A percentile compares a stretch with the other conserved stretches of the same genome.
These are phyloP conservation scores for Forbesichthys agassizii DNA, from an alignment of 2,113 vertebrate genomes.

Conservation along the genomic window DNA sequence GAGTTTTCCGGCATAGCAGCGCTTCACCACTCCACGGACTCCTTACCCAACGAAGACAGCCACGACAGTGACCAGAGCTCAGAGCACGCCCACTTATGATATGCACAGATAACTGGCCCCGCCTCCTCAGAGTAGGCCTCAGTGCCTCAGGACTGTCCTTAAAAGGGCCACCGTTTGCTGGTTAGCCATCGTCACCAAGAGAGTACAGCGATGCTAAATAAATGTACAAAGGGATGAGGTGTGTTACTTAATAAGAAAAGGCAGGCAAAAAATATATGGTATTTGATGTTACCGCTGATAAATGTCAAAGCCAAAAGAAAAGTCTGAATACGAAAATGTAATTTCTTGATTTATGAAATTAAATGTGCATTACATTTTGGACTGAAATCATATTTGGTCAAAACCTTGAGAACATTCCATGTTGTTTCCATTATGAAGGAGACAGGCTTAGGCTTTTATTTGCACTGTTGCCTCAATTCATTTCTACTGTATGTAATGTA, in stretches of 20 bases:
- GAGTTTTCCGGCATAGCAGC: conserved; percentile 92
- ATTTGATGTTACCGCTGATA: conserved; percentile 23
- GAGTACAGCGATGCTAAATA: conserved; percentile 62
- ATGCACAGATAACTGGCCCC: conserved; percentile 64
- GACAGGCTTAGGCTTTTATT: conserved; percentile 83
- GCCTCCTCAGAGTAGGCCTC: conserved; percentile 59
- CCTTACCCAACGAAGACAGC: conserved; percentile 93
- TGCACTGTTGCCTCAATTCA: conserved; percentile 81
- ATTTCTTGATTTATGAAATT: conserved; percentile 56
- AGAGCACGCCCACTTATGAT: conserved; percentile 96
- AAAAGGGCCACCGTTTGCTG: conserved; percentile 59
- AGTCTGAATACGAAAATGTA: conserved; percentile 21
- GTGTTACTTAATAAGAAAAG: conserved; percentile 27
- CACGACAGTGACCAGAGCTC: conserved; percentile 97
- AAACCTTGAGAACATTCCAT: conserved; percentile 85
- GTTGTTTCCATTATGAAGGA: conserved; percentile 53
- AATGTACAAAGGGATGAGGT: conserved; percentile 55
- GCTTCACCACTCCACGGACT: conserved; percentile 90
- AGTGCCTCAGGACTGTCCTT: conserved; percentile 83
- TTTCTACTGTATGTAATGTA: conserved; percentile 71
- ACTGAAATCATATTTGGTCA: conserved; percentile 58
- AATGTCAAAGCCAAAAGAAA: conserved; percentile 9
- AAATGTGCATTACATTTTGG: conserved; percentile 63
- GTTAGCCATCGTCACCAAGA: conserved; percentile 48
- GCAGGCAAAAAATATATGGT: conserved; percentile 42